Base-by-base conservation (phyloP, 1,140 invertebrate species). In the Chironomus tepperi region DNA sequence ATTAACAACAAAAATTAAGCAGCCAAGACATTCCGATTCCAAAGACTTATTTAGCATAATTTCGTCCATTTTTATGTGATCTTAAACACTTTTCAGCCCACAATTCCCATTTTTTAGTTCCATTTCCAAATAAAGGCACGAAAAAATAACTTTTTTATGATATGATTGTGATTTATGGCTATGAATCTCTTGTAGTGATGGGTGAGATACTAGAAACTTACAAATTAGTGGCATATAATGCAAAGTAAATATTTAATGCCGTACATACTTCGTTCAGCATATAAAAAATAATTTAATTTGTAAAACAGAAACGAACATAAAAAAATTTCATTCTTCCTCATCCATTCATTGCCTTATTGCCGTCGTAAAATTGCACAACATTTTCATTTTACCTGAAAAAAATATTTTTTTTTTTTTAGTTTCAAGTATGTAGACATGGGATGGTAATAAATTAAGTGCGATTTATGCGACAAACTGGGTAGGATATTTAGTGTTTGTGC, bases 301-400 rank as follows among this genome's bases (percentile, higher is more conserved):
- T 34, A 34, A 34, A 34, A 34, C 24, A 34, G 24, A 34, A 57
- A 57, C n/a, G 47, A 57, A n/a, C 47, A 57, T 57, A n/a, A 57
- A 12, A 12, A 57, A 57, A 57, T n/a, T 57, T 57, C 12, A 34
- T 34, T 34, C 24, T 34, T 34, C 24, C 24, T 34, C 24, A 2
- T 34, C 24, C 24, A 34, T 34, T 34, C 24, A 34, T 34, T 34
- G 24, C n/a, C 12, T 57, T 57, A 57, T 57, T 57, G n/a, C 47
- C 47, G 65, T 70, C 65, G 19, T 70, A 70, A 70, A 70, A 70
- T 70, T 70, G 65, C 65, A 21, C 10, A 70, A 70, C 65, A 70
- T 18, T 70, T 70, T 70, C 10, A 70, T 70, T 70, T 57, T 57
- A 57, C 47, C 47, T 34, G 24, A 34, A 34, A n/a, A n/a, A n/a